A percentile compares a stretch with the other conserved stretches of the same genome.
These are phyloP conservation scores for Patella caerulea DNA, from an alignment of 2,888 invertebrate genomes.

Conservation along the genomic window DNA sequence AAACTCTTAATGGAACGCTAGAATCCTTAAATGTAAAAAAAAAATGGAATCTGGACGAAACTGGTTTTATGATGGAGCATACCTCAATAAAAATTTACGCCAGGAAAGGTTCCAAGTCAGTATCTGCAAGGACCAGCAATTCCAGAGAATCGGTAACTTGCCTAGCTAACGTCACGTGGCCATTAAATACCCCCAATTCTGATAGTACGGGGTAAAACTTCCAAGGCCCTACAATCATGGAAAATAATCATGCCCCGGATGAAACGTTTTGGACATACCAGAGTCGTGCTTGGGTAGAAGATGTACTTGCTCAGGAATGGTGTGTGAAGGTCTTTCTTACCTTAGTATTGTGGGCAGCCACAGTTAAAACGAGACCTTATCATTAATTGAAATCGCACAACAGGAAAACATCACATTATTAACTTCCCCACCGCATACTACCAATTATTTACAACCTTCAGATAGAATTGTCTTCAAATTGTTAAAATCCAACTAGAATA, in stretches of 20 bases:
- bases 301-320: constrained; percentile 29
- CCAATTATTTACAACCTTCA: too few species aligned
- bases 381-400: too few species aligned
- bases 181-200: constrained; percentile 23
- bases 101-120: constrained; percentile 22
- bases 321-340: constrained; percentile 30
- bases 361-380: too few species aligned
- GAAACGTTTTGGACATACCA: not conserved
- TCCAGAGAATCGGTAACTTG: constrained; percentile 28
- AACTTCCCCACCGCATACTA: too few species aligned
- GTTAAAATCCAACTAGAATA: too few species aligned
- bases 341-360: too few species aligned
- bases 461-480: too few species aligned
- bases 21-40: too few species aligned
- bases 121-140: constrained; percentile 26
- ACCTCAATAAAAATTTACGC: constrained; percentile 28
- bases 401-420: too few species aligned
- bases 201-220: constrained; percentile 32
- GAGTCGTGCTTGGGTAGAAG: constrained; percentile 24
- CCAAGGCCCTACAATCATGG: constrained; percentile 20
- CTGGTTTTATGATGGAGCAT: constrained; percentile 24
- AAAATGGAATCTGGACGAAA: constrained; percentile 39
- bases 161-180: constrained; percentile 29
- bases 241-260: constrained; percentile 13
- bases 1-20: not conserved